Evolutionary conservation across 64 coral and sea anemone genomes (phyloP).

Genomic region (Anthopleura sola): DNA sequence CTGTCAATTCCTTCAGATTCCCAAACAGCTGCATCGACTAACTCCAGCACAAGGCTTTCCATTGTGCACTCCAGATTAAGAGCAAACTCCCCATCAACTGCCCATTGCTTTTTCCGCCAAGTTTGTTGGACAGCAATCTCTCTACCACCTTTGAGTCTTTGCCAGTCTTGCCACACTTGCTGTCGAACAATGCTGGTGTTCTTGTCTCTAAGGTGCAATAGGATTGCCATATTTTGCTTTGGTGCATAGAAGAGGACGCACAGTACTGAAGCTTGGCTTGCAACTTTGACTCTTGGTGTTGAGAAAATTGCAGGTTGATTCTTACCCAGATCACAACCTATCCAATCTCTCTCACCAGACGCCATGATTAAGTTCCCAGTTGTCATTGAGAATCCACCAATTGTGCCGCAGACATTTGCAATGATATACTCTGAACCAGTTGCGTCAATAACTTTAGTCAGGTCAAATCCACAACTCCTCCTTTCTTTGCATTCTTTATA

Average conservation of each 20-base stretch:
- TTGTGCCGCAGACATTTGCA: constrained; percentile 44
- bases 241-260: constrained; percentile 57
- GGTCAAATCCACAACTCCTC: constrained; percentile 42
- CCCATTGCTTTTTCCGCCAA: constrained; percentile 32
- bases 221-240: constrained; percentile 38
- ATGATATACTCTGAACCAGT: constrained; percentile 72
- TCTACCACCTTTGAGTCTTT: background rate
- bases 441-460: constrained; percentile 48
- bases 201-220: constrained; percentile 69
- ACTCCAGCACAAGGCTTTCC: constrained; percentile 54
- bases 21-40: constrained; percentile 61
- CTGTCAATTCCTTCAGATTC: constrained; percentile 58
- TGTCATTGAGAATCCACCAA: constrained; percentile 72
- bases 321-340: constrained; percentile 56
- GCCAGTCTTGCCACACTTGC: constrained; percentile 43
- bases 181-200: constrained; percentile 16
- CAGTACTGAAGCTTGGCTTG: constrained; percentile 27
- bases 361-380: constrained; percentile 69
- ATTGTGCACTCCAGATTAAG: constrained; percentile 54
- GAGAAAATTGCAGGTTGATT: constrained; percentile 50
- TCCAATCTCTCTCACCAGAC: constrained; percentile 48
- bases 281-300: constrained; percentile 51
- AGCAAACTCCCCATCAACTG: constrained; percentile 36
- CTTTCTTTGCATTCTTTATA: constrained; percentile 28
- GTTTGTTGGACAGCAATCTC: constrained; percentile 3